Conservation (phyloP, 2,888 invertebrate species). For the Euzophera pinguis region DNA sequence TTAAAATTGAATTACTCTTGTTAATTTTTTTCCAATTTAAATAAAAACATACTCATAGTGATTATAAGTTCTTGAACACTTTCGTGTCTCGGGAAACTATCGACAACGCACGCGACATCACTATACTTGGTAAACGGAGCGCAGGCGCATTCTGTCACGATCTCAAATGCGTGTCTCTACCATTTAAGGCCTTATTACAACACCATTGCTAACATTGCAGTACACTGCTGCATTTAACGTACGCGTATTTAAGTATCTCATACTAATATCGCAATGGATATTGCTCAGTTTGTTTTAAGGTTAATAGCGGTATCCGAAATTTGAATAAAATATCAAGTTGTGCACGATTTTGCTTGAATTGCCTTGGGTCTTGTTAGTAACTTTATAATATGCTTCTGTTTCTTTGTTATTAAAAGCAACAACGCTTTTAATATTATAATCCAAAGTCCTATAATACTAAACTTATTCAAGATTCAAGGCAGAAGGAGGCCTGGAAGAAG, state of each 20-base stretch:
- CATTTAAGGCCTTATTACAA: slow-evolving; percentile 24
- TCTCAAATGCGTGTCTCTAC: slow-evolving; percentile 31
- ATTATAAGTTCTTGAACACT: not conserved
- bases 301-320: slow-evolving; percentile 3
- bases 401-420: no score
- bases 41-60: not conserved
- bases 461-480: no score
- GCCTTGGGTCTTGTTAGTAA: not conserved
- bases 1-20: no score
- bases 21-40: no score
- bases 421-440: no score
- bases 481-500: no score
- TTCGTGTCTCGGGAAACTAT: slow-evolving; percentile 4
- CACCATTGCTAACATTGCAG: slow-evolving; percentile 16
- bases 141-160: slow-evolving; percentile 64
- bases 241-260: not conserved
- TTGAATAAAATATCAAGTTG: slow-evolving; percentile 6
- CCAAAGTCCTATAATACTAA: no score
- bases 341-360: not conserved
- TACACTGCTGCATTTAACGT: slow-evolving; percentile 21
- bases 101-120: slow-evolving; percentile 23
- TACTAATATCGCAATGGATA: slow-evolving; percentile 7
- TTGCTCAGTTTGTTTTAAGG: not conserved
- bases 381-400: slow-evolving; percentile 5
- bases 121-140: slow-evolving; percentile 33